Evolutionary conservation across 2,113 vertebrate genomes (phyloP).

Genomic region (Pleuronectes platessa): DNA sequence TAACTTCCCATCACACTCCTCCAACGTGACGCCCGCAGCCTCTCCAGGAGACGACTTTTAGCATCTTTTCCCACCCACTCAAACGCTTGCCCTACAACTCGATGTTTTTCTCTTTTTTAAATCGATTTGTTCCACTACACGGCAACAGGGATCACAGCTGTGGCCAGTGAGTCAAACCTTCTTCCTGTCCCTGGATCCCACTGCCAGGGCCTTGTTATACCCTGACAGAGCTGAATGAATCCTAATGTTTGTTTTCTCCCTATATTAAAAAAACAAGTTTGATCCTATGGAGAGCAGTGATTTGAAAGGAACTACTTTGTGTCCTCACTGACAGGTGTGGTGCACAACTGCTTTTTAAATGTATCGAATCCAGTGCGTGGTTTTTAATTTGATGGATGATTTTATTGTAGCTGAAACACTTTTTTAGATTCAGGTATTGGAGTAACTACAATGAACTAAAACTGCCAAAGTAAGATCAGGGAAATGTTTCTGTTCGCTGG

Average conservation of each 20-base stretch:
- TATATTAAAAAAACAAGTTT: too few relatives aligned
- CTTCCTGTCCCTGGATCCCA: conserved; percentile 18
- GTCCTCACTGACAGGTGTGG: too few relatives aligned
- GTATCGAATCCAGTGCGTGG: too few relatives aligned
- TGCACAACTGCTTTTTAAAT: too few relatives aligned
- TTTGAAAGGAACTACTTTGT: too few relatives aligned
- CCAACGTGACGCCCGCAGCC: background rate
- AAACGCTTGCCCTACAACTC: background rate
- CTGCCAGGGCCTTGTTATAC: conserved; percentile 40
- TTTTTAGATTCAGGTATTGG: too few relatives aligned
- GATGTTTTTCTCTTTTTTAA: conserved; percentile 21
- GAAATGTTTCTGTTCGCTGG: background rate
- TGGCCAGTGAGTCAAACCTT: conserved; percentile 18
- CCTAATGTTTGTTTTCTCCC: background rate
- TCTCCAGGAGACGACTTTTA: conserved; percentile 22
- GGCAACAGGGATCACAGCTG: background rate
- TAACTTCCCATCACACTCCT: conserved; percentile 31
- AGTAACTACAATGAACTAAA: background rate
- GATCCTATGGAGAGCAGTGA: too few relatives aligned
- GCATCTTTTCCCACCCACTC: background rate
- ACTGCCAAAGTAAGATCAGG: background rate
- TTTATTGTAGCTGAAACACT: too few relatives aligned
- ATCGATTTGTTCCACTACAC: conserved; percentile 43
- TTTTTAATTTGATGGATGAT: too few relatives aligned
- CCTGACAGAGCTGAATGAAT: conserved; percentile 32